Evolutionary conservation across 2,797 vertebrate species (phyloP), one percentile per base, ranked within the genome.

Genomic region (Microctenopoma steveboyesi): DNA sequence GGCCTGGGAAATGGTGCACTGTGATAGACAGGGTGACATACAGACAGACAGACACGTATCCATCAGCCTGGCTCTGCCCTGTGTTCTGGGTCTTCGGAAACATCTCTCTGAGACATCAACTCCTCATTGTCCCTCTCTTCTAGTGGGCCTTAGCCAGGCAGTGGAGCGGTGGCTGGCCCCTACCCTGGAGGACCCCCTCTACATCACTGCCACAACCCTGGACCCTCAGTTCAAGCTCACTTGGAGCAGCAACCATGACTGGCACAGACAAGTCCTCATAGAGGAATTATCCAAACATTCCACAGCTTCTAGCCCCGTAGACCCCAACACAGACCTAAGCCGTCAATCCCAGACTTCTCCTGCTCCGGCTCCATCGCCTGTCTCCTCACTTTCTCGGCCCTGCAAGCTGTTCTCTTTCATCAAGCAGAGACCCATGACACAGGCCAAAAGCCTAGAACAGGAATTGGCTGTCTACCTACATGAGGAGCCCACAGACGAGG

Each of bases 181-280:
- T 7, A 89, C 95, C 56, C 72, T 95, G 70, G 93, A 94, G 53
- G 93, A 95, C 62, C 92, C 94, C 5, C 91, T 95, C 45, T 94
- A 94, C 72, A 82, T 95, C 69, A 93, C 91, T 2, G 94, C 93
- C 68, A 94, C 94, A 64, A 93, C 93, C 6, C 73, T 95, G 76
- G 94, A 95, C 76, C 94, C 94, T 13, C 94, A 95, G 88, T 95
- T 95, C 79, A 95, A 95, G 74, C 93, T 95, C 25, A 93, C 94
- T 4, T 95, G 94, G 94, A 95, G 94, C 91, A 94, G 91, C 74
- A 93, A 92, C 78, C 89, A 87, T 0, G 94, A 94, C 64, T 94
- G 94, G 94, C 94, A 95, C 87, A 91, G 86, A 82, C 94, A 95
- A 78, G 88, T 95, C 59, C 75, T 95, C 30, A 71, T 94, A 74